These are phyloP conservation scores for Leucoptera coffeella DNA, from an alignment of 2,888 invertebrate genomes.

Conservation along the genomic window DNA sequence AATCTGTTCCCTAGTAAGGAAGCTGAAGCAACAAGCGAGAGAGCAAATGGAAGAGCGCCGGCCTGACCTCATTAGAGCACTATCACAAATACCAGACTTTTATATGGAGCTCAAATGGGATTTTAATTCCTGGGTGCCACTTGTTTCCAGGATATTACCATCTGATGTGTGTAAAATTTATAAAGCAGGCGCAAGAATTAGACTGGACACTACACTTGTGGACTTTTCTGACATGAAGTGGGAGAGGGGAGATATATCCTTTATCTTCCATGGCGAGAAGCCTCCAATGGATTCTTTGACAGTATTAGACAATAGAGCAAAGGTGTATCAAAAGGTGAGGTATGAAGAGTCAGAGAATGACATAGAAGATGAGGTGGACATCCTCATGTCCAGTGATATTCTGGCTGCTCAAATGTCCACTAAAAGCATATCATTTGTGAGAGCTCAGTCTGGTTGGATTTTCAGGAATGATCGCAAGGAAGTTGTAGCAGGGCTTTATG, in stretches of 20 bases:
- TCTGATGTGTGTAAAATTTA: conserved; percentile 98
- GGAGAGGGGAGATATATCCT: conserved; percentile 97
- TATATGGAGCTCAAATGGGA: conserved; percentile 99
- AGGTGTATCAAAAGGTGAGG: conserved; percentile 84
- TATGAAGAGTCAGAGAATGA: conserved; percentile 92
- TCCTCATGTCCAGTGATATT: conserved; percentile 96
- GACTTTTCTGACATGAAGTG: conserved; percentile 98
- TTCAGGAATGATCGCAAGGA: conserved; percentile 93
- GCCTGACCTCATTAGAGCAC: conserved; percentile 83
- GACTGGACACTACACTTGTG: conserved; percentile 93
- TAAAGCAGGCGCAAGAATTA: conserved; percentile 86
- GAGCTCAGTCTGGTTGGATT: conserved; percentile 94
- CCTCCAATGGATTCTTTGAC: conserved; percentile 81
- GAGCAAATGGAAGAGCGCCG: conserved; percentile 87
- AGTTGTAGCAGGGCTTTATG: conserved; percentile 84
- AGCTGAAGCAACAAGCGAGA: conserved; percentile 87
- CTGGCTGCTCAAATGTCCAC: conserved; percentile 97
- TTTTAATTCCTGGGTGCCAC: conserved; percentile 97
- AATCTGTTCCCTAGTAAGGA: conserved; percentile 77
- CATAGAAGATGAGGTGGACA: conserved; percentile 96
- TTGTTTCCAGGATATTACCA: conserved; percentile 93
- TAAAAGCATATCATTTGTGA: conserved; percentile 87
- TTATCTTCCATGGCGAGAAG: conserved; percentile 89
- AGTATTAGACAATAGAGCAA: conserved; percentile 89
- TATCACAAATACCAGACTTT: conserved; percentile 91